phyloP scores from a whole-genome alignment of 2,113 vertebrate species.

The Trogon surrucura region DNA sequence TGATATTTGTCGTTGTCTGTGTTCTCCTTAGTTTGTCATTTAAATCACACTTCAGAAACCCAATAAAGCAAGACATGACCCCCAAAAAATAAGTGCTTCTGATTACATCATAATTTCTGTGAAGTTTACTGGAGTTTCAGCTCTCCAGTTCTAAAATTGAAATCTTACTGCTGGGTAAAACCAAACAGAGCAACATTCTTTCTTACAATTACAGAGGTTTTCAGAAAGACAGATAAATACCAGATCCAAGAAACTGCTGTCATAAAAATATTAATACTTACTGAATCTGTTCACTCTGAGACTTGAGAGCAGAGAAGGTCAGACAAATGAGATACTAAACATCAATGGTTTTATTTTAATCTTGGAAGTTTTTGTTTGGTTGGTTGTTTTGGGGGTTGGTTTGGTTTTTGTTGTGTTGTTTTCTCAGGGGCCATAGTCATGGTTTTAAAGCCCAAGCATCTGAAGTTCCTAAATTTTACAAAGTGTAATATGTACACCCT shows the following conservation, averaged over 20 bases:
- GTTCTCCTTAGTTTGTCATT: not conserved
- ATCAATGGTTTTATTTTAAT: not conserved
- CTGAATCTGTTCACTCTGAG: not conserved
- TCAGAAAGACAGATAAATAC: not conserved
- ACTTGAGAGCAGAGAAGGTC: not conserved
- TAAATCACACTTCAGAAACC: constrained; percentile 7
- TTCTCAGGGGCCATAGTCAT: not conserved
- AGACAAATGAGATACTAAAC: not conserved
- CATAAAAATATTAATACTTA: not conserved
- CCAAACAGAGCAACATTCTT: not conserved
- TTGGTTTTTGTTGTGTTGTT: accelerated
- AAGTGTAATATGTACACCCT: not conserved
- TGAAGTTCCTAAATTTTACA: not conserved
- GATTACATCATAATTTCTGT: constrained; percentile 2
- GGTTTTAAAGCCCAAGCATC: not conserved
- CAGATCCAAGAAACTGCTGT: not conserved
- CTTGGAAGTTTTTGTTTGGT: not conserved
- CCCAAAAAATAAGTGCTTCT: not conserved
- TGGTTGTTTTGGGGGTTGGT: not conserved
- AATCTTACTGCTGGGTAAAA: not conserved
- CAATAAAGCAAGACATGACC: not conserved
- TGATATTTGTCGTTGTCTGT: not conserved
- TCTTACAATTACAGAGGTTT: not conserved
- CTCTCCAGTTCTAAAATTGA: not conserved
- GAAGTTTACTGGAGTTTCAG: not conserved